Evolutionary conservation across 2,888 invertebrate genomes (phyloP), one percentile per base, ranked within the genome.

Genomic region (Nomada ferruginata): DNA sequence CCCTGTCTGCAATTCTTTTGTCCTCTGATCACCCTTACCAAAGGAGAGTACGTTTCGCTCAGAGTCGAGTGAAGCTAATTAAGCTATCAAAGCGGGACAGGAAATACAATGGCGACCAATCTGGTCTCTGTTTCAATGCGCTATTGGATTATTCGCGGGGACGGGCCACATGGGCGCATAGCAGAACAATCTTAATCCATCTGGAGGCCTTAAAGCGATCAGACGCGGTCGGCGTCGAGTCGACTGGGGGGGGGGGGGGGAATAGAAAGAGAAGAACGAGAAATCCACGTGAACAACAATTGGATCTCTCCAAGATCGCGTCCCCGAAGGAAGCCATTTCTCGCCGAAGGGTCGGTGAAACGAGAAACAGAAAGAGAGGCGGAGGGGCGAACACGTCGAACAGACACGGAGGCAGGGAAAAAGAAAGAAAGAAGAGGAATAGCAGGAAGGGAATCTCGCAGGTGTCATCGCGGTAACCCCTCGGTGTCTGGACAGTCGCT

Each of bases 401-500:
- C 36, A 36, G 36, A 36, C 36, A 7, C 7, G 36, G 36, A 36
- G 36, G 36, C 36, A 42, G 44, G 47, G 53, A 20, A 18, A n/a
- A 18, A 20, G n/a, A 64, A 23, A 63, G 52, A 53, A 44, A 74
- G 65, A 63, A 57, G 20, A 36, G 18, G n/a, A 29, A 42, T 36
- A 61, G 42, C 2, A 52, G 52, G 65, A 59, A 66, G 55, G 59
- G 74, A 77, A 77, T 80, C 47, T 71, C 61, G 81, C 85, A 81
- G 85, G 87, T 87, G 85, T 85, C 70, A 79, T 76, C 78, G 71
- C 23, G 57, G 42, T 55, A 42, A 44, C 29, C 18, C 73, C 64
- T 68, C 64, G 61, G 65, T 61, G 79, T 79, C 79, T 77, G 68
- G 71, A 55, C 75, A 71, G 75, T 75, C 83, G 88, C 77, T 89